Conservation (phyloP, 2,797 vertebrate species). For the Urosaurus nigricauda region DNA sequence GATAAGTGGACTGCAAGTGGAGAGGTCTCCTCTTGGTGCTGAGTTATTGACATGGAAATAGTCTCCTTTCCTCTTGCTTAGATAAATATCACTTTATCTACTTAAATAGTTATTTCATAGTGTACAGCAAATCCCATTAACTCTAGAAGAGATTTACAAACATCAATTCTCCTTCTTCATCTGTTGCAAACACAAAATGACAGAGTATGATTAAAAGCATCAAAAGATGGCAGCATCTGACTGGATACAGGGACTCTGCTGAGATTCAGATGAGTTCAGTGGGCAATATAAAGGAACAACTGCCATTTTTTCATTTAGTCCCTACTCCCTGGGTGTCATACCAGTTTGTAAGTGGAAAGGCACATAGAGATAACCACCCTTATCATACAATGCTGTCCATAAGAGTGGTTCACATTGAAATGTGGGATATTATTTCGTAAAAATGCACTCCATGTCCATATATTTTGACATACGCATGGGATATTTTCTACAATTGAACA, state of each 20-base stretch:
- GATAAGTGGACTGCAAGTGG: constrained; percentile 8
- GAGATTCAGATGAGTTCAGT: constrained; percentile 30
- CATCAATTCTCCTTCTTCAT: constrained; percentile 38
- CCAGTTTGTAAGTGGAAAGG: constrained; percentile 9
- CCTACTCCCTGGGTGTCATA: not conserved
- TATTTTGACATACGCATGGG: constrained; percentile 8
- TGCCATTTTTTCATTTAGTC: not conserved
- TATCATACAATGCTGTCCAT: not conserved
- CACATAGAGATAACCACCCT: not conserved
- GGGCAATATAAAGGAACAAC: constrained; percentile 29
- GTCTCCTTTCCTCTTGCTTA: not conserved
- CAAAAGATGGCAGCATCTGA: not conserved
- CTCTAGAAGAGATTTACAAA: constrained; percentile 16
- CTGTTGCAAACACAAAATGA: not conserved
- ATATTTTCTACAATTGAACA: not conserved
- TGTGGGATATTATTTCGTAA: not conserved
- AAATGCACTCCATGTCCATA: not conserved
- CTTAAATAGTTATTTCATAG: constrained; percentile 45
- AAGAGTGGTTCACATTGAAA: not conserved
- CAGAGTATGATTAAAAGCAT: not conserved
- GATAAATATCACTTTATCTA: not conserved
- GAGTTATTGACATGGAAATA: constrained; percentile 44
- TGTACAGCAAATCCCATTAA: constrained; percentile 51
- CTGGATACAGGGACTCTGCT: constrained; percentile 13
- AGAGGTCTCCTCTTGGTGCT: constrained; percentile 18